Evolutionary conservation across 2,113 vertebrate genomes (phyloP), one percentile per base, ranked within the genome.

Genomic region (Cinclus cinclus): DNA sequence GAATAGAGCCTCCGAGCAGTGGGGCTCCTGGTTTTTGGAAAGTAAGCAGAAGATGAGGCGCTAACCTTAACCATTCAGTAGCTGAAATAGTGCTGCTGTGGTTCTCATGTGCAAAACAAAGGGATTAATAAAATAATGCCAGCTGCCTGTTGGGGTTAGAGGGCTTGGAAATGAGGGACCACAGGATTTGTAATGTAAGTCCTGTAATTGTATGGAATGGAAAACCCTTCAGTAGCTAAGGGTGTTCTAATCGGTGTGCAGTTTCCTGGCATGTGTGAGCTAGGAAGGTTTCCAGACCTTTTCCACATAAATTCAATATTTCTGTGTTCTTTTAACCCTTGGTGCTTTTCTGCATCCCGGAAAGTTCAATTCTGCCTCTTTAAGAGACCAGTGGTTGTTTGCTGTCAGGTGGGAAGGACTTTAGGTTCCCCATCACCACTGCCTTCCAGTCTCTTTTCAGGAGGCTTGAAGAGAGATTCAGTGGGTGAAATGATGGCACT

Each of bases 41-140:
- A 87, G 94, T 75, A 94, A 87, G 90, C 52, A 94, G 94, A 94
- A 83, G 85, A 62, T 4, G 13, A 95, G 88, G 92, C 13, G 0
- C 74, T 87, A 92, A 81, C 88, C 92, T 94, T 94, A 95, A 95
- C 94, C 49, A 30, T 96, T 94, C 90, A 75, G 74, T 44, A 90
- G 88, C 92, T 96, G 92, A 74, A 90, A 22, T 53, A 35, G 52
- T 47, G 80, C 94, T 42, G 90, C 92, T 71, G 79, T 78, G 65
- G 78, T 87, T 93, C 92, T 88, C 50, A 49, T 44, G 2, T 30
- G 56, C 80, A 82, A 92, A 90, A 94, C 95, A 95, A 92, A 86
- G 62, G 62, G 88, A 69, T 90, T 97, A 83, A 96, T 96, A 90
- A 96, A 95, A 53, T 95, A 92, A 92, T 79, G 77, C 83, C 2